phyloP scores from a whole-genome alignment of 2,797 vertebrate species.

The Rallus crepitans region DNA sequence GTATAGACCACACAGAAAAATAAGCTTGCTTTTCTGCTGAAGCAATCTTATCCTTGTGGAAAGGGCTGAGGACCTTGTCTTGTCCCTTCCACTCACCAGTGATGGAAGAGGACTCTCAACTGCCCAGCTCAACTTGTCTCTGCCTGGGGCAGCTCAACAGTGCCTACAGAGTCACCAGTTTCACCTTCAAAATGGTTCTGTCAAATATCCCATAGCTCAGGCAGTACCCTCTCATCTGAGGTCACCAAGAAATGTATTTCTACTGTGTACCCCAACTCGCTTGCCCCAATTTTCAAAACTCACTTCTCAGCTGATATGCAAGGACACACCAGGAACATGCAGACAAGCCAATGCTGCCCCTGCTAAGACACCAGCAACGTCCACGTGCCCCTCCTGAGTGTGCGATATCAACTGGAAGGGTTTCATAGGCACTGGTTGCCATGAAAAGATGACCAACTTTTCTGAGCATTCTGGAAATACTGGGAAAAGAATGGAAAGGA shows the following conservation, averaged over 20 bases:
- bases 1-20: not conserved
- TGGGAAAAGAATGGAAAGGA: conserved; percentile 34
- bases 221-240: not conserved
- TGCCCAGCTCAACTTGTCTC: not conserved
- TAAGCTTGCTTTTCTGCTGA: not conserved
- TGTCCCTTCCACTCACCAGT: not conserved
- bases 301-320: not conserved
- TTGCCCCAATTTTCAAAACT: not conserved
- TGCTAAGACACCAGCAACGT: not conserved
- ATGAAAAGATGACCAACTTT: not conserved
- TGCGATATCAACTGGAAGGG: not conserved
- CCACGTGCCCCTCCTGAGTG: not conserved
- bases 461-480: not conserved
- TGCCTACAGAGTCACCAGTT: not conserved
- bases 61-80: not conserved
- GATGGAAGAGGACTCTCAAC: not conserved
- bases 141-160: not conserved
- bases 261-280: not conserved
- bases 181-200: not conserved
- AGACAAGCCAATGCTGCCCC: fast-evolving
- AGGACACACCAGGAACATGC: fast-evolving
- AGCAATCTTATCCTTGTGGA: not conserved
- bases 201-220: not conserved
- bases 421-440: not conserved
- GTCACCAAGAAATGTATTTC: not conserved